phyloP scores from a whole-genome alignment of 2,888 invertebrate genomes.

The Agrotis clavis region DNA sequence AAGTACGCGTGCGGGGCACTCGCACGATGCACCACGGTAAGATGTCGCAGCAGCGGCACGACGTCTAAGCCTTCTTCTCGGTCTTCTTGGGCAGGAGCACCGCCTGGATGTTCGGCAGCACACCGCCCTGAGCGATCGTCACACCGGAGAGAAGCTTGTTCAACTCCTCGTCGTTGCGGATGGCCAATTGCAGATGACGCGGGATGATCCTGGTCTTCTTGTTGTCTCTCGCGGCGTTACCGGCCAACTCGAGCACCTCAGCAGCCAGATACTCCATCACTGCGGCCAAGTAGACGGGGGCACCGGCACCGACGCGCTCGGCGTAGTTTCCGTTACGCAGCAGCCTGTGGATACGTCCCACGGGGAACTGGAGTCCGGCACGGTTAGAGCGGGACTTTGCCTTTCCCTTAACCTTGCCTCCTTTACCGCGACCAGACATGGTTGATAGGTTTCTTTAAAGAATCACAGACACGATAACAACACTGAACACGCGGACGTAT shows the following conservation, averaged over 20 bases:
- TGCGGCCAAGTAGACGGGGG: constrained; percentile 89
- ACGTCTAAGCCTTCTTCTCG: constrained; percentile 65
- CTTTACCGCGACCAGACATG: constrained; percentile 46
- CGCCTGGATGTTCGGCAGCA: constrained; percentile 95
- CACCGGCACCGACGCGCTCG: constrained; percentile 67
- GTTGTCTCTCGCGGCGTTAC: constrained; percentile 20
- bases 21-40: constrained; percentile 8
- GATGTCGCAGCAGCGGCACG: background rate
- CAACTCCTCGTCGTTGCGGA: constrained; percentile 95
- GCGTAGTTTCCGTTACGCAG: constrained; percentile 92
- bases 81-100: constrained; percentile 94
- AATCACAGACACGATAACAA: too few species aligned
- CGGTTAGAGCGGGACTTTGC: constrained; percentile 85
- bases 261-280: constrained; percentile 83
- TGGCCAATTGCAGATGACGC: constrained; percentile 93
- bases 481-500: too few species aligned
- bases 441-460: background rate
- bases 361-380: constrained; percentile 91
- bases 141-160: constrained; percentile 94
- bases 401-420: constrained; percentile 85
- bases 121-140: constrained; percentile 96
- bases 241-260: constrained; percentile 21
- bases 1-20: constrained; percentile 6
- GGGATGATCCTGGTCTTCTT: constrained; percentile 86
- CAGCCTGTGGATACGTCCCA: constrained; percentile 84